Evolutionary conservation across 2,113 vertebrate species (phyloP).

Genomic region (Phyllopteryx taeniolatus): DNA sequence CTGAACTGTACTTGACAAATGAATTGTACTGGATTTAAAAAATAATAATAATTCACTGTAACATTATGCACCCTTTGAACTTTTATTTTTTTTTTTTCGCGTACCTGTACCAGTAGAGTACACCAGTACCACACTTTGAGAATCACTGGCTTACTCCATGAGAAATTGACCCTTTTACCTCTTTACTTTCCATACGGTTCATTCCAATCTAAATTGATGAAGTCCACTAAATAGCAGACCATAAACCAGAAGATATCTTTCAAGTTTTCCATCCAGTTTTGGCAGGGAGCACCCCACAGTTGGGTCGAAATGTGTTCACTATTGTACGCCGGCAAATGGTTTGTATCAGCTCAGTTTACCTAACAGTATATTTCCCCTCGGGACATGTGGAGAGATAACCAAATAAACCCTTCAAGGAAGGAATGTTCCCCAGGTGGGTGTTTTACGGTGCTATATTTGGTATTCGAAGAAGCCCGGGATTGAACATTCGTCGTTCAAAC

Average conservation of each 20-base stretch:
- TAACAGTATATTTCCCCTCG: conserved; percentile 70
- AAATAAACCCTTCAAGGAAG: conserved; percentile 73
- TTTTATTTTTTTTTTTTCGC: no score
- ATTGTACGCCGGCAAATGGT: conserved; percentile 69
- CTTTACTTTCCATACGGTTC: conserved; percentile 4
- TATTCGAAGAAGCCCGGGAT: conserved; percentile 22
- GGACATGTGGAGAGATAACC: conserved; percentile 72
- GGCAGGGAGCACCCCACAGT: conserved; percentile 46
- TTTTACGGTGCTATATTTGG: conserved; percentile 51
- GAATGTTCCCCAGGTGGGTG: conserved; percentile 66
- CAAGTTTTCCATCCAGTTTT: not conserved
- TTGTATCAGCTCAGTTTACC: conserved; percentile 71
- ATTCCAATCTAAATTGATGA: not conserved
- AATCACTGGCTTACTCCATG: not conserved
- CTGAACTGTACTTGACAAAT: no score
- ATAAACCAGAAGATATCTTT: not conserved
- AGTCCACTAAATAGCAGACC: conserved; percentile 1
- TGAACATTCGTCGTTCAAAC: conserved; percentile 56
- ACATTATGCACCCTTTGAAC: no score
- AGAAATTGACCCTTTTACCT: conserved; percentile 20
- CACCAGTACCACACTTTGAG: not conserved
- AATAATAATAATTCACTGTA: no score
- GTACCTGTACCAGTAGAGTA: no score
- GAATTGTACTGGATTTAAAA: no score
- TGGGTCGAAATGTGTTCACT: conserved; percentile 66